A percentile compares a stretch with the other conserved stretches of the same genome.
These are phyloP conservation scores for Rhagonycha fulva DNA, from an alignment of 2,888 invertebrate genomes.

Conservation along the genomic window DNA sequence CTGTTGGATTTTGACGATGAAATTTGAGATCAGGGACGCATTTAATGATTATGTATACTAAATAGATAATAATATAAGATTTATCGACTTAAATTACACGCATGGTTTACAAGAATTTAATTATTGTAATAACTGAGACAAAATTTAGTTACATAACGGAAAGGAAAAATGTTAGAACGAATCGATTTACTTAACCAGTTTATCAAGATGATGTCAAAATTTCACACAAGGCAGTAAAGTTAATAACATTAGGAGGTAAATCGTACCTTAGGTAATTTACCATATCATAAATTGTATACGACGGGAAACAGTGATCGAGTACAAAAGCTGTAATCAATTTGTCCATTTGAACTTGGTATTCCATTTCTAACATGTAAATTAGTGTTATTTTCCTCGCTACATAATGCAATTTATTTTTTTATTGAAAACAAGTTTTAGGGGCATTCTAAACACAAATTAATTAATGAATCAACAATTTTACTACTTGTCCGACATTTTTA, in stretches of 20 bases:
- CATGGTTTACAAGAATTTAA: not conserved
- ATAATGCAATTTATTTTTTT: conserved; percentile 3
- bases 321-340: conserved; percentile 50
- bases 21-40: not conserved
- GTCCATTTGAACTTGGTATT: conserved; percentile 44
- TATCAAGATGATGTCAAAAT: not conserved
- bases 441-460: not conserved
- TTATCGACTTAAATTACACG: not conserved
- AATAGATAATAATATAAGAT: conserved; percentile 2
- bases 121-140: not conserved
- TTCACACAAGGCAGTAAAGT: not conserved
- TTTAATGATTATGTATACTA: not conserved
- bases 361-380: conserved; percentile 48
- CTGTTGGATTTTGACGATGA: conserved; percentile 1
- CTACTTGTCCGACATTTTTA: conserved; percentile 1
- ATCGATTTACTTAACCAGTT: not conserved
- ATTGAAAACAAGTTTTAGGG: conserved; percentile 2
- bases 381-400: conserved; percentile 38
- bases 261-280: conserved; percentile 39
- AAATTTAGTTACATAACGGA: not conserved
- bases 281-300: conserved; percentile 38
- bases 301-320: conserved; percentile 46
- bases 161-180: not conserved
- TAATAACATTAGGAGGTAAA: conserved; percentile 14
- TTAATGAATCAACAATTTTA: conserved; percentile 4